Evolutionary conservation across 2,113 vertebrate species (phyloP).

Genomic region (Myiopsitta monachus): DNA sequence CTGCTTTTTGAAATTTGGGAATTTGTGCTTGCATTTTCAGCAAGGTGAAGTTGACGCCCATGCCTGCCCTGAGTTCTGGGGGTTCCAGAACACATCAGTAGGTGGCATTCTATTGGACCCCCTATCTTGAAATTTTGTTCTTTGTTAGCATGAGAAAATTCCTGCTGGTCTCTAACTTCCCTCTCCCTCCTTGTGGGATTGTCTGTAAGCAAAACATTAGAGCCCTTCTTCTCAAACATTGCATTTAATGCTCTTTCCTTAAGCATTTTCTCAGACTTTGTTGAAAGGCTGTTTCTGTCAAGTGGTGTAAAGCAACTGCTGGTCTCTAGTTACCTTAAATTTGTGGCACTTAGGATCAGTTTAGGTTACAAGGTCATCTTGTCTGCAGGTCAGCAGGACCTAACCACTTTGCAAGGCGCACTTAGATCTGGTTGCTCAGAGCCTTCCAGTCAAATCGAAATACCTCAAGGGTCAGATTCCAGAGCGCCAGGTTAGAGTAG

Average conservation of each 20-base stretch:
- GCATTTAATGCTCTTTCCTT: background rate
- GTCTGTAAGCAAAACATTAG: background rate
- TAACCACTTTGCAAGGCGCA: fast-evolving
- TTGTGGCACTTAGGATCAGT: background rate
- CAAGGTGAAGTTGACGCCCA: background rate
- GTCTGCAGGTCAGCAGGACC: background rate
- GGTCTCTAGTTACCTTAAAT: background rate
- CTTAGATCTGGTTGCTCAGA: background rate
- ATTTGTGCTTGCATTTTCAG: background rate
- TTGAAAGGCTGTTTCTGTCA: background rate
- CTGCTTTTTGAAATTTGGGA: background rate
- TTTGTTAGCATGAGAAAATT: background rate
- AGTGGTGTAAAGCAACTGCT: background rate
- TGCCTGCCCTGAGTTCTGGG: background rate
- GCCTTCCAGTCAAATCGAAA: background rate
- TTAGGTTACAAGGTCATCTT: background rate
- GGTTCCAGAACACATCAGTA: background rate
- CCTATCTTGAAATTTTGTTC: background rate
- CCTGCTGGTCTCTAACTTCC: background rate
- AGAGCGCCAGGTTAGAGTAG: background rate
- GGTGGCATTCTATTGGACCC: background rate
- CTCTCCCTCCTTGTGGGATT: background rate
- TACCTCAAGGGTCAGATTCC: background rate
- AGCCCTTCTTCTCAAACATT: background rate
- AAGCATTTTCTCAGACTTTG: background rate